Evolutionary conservation across 2,888 invertebrate genomes (phyloP).

Genomic region (Euplagia quadripunctaria): DNA sequence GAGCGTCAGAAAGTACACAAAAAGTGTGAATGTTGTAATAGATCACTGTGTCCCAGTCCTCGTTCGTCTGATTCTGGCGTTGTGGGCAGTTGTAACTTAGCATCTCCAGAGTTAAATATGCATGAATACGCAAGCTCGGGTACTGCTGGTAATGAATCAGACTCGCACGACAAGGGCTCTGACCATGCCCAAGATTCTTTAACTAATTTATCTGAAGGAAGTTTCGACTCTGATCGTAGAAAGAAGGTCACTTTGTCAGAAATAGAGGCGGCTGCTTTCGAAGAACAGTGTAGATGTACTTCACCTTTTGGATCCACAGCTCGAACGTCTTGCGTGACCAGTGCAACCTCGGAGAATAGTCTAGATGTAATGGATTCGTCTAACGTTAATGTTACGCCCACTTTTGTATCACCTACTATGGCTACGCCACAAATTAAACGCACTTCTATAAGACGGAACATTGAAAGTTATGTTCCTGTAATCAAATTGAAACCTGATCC

Average conservation of each 20-base stretch:
- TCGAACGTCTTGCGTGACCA: constrained; percentile 88
- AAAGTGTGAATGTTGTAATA: constrained; percentile 88
- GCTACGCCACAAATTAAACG: constrained; percentile 82
- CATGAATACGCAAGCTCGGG: constrained; percentile 68
- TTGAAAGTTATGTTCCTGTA: constrained; percentile 79
- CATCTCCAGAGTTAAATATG: constrained; percentile 90
- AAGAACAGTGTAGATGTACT: constrained; percentile 91
- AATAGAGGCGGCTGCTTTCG: constrained; percentile 88
- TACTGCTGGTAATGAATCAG: constrained; percentile 75
- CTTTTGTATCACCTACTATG: constrained; percentile 78
- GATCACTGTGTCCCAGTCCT: constrained; percentile 89
- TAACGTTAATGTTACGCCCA: constrained; percentile 84
- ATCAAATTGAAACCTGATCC: constrained; percentile 79
- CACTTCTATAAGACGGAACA: constrained; percentile 81
- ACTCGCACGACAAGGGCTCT: constrained; percentile 71
- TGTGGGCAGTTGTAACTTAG: constrained; percentile 93
- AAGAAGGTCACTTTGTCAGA: constrained; percentile 85
- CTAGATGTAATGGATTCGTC: constrained; percentile 86
- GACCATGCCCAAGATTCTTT: constrained; percentile 66
- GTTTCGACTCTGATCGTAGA: constrained; percentile 67
- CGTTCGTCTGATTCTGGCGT: constrained; percentile 95
- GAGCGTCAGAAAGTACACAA: constrained; percentile 70
- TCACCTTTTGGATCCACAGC: constrained; percentile 92
- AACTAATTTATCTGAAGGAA: constrained; percentile 68
- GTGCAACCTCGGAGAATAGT: constrained; percentile 87